A percentile compares a stretch with the other conserved stretches of the same genome.
Conservation (phyloP, 2,113 vertebrate species). For the Prunella fulvescens region DNA sequence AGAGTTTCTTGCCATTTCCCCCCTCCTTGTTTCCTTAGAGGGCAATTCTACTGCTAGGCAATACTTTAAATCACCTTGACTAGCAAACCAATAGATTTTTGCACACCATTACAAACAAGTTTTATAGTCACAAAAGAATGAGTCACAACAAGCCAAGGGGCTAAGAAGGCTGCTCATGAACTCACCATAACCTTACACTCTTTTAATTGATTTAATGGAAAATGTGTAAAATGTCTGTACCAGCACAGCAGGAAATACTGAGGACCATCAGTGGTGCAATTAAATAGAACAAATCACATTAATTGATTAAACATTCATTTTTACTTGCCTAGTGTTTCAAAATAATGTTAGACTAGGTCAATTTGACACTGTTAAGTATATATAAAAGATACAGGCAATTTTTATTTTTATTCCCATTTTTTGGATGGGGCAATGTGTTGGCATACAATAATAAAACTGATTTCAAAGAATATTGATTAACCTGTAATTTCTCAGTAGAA, state of each 20-base stretch:
- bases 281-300: background rate
- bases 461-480: background rate
- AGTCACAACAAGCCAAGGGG: background rate
- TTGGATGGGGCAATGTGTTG: background rate
- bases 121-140: background rate
- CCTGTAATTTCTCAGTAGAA: background rate
- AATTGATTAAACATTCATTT: slow-evolving; percentile 33
- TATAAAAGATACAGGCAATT: background rate
- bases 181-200: background rate
- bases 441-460: background rate
- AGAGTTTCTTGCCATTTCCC: background rate
- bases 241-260: background rate
- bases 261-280: background rate
- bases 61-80: slow-evolving; percentile 14
- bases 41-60: background rate
- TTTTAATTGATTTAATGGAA: background rate
- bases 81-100: slow-evolving; percentile 1
- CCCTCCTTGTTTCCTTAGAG: background rate
- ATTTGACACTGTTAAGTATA: background rate
- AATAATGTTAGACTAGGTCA: background rate
- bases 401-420: background rate
- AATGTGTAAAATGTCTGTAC: background rate
- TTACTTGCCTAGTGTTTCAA: slow-evolving; percentile 16
- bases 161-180: background rate
- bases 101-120: background rate